Conservation (phyloP, 1,140 invertebrate species). For the Rhopalosiphum maidis region DNA sequence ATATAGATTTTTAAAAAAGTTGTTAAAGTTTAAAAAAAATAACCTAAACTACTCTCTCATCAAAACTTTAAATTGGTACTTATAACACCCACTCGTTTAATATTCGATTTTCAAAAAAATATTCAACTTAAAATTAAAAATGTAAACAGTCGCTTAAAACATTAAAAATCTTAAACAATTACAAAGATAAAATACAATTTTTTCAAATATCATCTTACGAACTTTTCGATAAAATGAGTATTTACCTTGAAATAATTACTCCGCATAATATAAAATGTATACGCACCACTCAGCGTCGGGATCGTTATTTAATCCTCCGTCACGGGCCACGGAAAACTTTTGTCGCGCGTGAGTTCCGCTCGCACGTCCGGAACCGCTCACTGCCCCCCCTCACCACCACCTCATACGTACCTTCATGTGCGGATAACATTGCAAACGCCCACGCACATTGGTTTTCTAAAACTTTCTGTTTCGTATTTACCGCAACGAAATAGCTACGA, state of each 20-base stretch:
- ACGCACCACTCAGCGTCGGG: neutral
- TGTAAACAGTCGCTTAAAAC: too few species aligned
- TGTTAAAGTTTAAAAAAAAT: neutral
- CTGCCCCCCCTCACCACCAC: too few species aligned
- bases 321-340: neutral
- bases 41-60: neutral
- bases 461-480: neutral
- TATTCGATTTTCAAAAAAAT: too few species aligned
- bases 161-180: too few species aligned
- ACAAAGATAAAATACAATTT: neutral
- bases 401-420: neutral
- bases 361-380: neutral
- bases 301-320: neutral
- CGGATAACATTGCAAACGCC: neutral
- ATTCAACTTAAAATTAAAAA: too few species aligned
- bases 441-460: neutral
- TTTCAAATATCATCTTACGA: neutral
- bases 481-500: neutral
- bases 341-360: neutral
- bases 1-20: neutral
- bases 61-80: neutral
- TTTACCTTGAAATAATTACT: neutral
- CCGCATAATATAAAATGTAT: neutral
- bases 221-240: neutral
- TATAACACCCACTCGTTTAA: too few species aligned